Base-by-base conservation (phyloP, 2,888 invertebrate species). In the Apocheima hispidaria region DNA sequence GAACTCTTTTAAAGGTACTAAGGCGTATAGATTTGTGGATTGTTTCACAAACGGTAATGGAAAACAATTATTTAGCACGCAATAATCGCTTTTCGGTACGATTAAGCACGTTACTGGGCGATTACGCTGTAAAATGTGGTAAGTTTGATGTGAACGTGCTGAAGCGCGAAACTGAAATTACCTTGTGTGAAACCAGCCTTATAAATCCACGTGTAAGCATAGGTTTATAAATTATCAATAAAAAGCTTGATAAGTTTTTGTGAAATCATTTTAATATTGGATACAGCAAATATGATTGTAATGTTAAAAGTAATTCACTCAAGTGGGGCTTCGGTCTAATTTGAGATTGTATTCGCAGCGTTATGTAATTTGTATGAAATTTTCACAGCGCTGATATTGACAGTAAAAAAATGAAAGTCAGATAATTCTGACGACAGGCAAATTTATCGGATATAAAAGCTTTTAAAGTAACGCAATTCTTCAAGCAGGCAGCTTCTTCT, bases 121-220 rank as follows among this genome's bases (percentile, higher is more conserved):
- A 44, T 54, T 54, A 54, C 26, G 16, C 3, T 43, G 20, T 44
- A 54, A 50, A 26, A 38, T 50, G 53, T 44, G 53, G 53, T 44
- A 44, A 54, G 44, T 54, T 44, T 54, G 44, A 44, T 35, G 44
- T 44, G 26, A 20, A n/a, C 35, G 12, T 35, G 18, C 18, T 43
- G 33, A 23, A 33, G 16, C 44, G 44, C 16, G 44, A 21, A 23
- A 36, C 5, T 33, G n/a, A 14, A 26, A 36, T 36, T 35, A 12
- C 33, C 30, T 38, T 4, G 40, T 51, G 51, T 51, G 40, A 20
- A 49, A 9, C 48, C 35, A 14, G 21, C 49, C 21, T 49, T 49
- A 48, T 18, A 30, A 23, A 12, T 33, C 30, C 36, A 38, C 50
- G 50, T 38, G 50, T 50, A 26, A 20, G 20, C 30, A 6, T 12